Percentiles rank a stretch among this genome's conserved stretches.
Conservation (phyloP, 2,888 invertebrate genomes). For the Dynastes grantii region DNA sequence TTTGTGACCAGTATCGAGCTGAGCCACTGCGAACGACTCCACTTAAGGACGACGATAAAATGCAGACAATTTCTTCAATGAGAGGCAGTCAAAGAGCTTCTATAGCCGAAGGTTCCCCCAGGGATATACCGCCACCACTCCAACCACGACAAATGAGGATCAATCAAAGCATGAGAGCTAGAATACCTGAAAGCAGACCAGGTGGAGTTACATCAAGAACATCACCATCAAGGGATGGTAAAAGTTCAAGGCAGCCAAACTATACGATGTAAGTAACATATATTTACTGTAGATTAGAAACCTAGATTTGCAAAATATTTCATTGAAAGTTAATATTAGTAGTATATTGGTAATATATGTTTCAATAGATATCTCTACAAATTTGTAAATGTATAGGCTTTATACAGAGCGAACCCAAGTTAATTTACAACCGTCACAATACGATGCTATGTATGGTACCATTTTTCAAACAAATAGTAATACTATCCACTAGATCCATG, state of each 20-base stretch:
- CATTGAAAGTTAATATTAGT: too few species aligned
- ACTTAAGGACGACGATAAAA: constrained; percentile 51
- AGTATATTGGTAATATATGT: too few species aligned
- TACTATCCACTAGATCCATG: too few species aligned
- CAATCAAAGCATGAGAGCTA: constrained; percentile 69
- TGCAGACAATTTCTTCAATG: constrained; percentile 21
- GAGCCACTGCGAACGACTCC: constrained; percentile 65
- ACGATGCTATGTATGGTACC: too few species aligned
- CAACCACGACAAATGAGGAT: constrained; percentile 68
- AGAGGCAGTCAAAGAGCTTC: constrained; percentile 63
- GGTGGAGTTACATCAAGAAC: constrained; percentile 52
- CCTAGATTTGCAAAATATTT: too few species aligned
- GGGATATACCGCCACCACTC: constrained; percentile 66
- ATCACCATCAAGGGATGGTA: constrained; percentile 62
- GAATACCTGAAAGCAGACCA: constrained; percentile 62
- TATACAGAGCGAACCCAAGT: too few species aligned
- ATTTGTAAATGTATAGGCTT: too few species aligned
- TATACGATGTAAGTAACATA: constrained; percentile 65
- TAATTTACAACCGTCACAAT: too few species aligned
- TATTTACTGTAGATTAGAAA: not conserved
- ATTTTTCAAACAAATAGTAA: too few species aligned
- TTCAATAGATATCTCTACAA: too few species aligned
- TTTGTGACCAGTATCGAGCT: constrained; percentile 65
- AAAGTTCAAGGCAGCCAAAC: constrained; percentile 59
- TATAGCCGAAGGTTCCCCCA: constrained; percentile 64